These are phyloP conservation scores for Epinotia ramella DNA, from an alignment of 2,888 invertebrate species.

Conservation along the genomic window DNA sequence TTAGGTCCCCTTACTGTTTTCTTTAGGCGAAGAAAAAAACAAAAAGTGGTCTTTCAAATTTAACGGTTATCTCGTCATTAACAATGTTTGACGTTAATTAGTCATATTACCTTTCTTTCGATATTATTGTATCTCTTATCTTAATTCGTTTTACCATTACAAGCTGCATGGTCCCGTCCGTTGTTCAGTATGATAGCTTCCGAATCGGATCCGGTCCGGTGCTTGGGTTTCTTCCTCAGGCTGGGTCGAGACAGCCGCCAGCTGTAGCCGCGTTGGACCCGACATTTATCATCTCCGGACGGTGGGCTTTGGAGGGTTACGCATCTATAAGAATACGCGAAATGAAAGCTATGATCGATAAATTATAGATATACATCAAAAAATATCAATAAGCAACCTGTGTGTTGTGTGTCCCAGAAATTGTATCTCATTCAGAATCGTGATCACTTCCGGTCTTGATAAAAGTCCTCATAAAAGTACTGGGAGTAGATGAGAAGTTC, in stretches of 20 bases:
- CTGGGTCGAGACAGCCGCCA: conserved; percentile 91
- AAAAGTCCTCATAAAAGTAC: background rate
- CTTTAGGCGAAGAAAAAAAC: background rate
- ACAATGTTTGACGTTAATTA: background rate
- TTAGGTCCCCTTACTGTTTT: too few species aligned
- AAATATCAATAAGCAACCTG: too few species aligned
- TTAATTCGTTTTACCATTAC: conserved; percentile 83
- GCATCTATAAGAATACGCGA: conserved; percentile 60
- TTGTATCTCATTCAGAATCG: too few species aligned
- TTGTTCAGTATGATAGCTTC: conserved; percentile 89
- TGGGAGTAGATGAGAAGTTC: too few species aligned
- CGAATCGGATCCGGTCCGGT: conserved; percentile 84
- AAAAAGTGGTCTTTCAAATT: background rate
- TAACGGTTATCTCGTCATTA: background rate
- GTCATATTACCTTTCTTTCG: background rate
- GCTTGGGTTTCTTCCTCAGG: conserved; percentile 87
- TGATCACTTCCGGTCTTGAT: too few species aligned
- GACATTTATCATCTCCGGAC: conserved; percentile 76
- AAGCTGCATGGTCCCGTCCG: conserved; percentile 90
- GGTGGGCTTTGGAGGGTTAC: conserved; percentile 66
- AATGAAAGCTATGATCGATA: background rate
- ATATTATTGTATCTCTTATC: background rate
- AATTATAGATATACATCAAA: background rate
- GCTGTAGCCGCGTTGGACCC: conserved; percentile 89
- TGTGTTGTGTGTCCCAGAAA: too few species aligned